Base-by-base conservation (phyloP, 2,113 vertebrate genomes). In the Nibea albiflora region DNA sequence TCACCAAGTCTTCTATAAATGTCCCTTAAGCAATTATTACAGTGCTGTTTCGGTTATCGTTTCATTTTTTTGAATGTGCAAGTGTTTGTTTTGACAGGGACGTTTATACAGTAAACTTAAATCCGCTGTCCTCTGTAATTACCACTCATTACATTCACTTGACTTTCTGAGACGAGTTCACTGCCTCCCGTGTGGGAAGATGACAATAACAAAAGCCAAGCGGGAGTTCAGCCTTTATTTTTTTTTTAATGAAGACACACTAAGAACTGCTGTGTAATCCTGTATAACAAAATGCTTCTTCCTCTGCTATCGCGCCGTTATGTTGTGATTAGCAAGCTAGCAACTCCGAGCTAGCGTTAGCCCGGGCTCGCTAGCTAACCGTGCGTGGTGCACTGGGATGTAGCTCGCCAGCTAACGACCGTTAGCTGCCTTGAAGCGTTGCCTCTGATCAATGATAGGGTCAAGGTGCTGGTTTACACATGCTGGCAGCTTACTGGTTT, bases 391-490 rank as follows among this genome's bases (percentile, higher is more conserved):
- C 63, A 53, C 66, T 49, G 56, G 9, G 31, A 6, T 80, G 39
- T 74, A 86, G 90, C 83, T 35, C 31, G 39, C 24, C 47, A 17
- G 88, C 82, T 88, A 88, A 81, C 88, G 50, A 24, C 54, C 70
- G 72, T 68, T 92, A 92, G 86, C 90, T 31, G 20, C 31, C 39
- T 52, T 7, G 54, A 24, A 20, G 71, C 66, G 50, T 35, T 71
- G 50, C 50, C 53, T 52, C 62, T 14, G 39, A 77, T 78, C 85
- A 44, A n/a, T 65, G 86, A 87, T 85, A 83, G 77, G 87, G 84
- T 93, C 89, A 91, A 80, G 76, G 81, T 83, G 72, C 67, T 63
- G 47, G 28, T 75, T 54, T 39, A 64, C 77, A 68, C 68, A 26
- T 14, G 42, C 68, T 73, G 83, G 62, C 76, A 84, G 72, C 72